These are phyloP conservation scores for Paraescarpia echinospica DNA, from an alignment of 1,140 invertebrate genomes.

Conservation along the genomic window DNA sequence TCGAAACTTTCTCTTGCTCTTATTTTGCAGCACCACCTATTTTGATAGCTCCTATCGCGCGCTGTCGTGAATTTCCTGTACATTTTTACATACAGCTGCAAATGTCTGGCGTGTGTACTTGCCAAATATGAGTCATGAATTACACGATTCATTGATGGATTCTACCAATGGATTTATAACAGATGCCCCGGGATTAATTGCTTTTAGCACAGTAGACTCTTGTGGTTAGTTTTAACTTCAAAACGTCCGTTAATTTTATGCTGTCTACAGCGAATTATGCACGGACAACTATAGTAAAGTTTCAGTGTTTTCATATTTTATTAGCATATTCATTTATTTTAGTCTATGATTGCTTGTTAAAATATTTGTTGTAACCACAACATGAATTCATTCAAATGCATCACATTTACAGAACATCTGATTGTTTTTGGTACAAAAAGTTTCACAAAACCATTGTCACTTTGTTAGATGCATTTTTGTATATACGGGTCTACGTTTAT, in stretches of 20 bases:
- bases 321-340: background rate
- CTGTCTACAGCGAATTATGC: background rate
- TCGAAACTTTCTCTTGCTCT: background rate
- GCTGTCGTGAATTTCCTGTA: background rate
- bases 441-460: too few species aligned
- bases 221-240: background rate
- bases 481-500: background rate
- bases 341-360: background rate
- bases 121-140: background rate
- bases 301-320: background rate
- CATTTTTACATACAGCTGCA: background rate
- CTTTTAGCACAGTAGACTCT: background rate
- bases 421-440: background rate
- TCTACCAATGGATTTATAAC: constrained; percentile 1
- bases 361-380: background rate
- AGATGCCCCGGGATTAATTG: background rate
- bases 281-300: too few species aligned
- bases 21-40: background rate
- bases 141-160: background rate
- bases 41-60: background rate
- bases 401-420: background rate
- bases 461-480: too few species aligned
- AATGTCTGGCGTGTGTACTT: background rate
- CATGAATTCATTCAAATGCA: background rate
- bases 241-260: background rate